phyloP scores from a whole-genome alignment of 2,113 vertebrate genomes.

The Chaetura pelagica region DNA sequence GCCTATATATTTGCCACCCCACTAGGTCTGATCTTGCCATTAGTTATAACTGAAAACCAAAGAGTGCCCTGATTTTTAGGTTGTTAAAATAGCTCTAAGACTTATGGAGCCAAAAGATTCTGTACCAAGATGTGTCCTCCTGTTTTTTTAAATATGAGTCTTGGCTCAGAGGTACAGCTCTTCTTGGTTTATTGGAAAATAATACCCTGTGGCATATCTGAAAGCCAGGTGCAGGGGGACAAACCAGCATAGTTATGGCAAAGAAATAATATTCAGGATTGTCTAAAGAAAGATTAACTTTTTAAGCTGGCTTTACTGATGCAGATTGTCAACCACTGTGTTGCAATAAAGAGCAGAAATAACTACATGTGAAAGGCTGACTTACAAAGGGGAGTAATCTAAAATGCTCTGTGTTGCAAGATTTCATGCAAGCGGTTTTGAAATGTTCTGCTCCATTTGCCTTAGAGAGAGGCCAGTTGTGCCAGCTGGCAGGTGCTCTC shows the following conservation, averaged over 20 bases:
- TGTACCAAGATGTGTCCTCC: background rate
- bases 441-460: slow-evolving; percentile 15
- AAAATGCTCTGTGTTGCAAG: slow-evolving; percentile 34
- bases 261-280: background rate
- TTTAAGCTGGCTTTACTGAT: slow-evolving; percentile 6
- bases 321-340: background rate
- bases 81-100: background rate
- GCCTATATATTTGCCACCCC: background rate
- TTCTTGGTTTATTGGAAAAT: background rate
- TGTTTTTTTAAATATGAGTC: background rate
- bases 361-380: slow-evolving; percentile 6
- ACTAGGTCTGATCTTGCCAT: background rate
- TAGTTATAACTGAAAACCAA: background rate
- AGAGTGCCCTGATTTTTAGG: background rate
- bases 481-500: slow-evolving; percentile 18
- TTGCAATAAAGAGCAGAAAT: slow-evolving; percentile 26
- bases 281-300: slow-evolving; percentile 43
- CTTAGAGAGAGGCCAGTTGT: background rate
- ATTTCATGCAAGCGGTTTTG: slow-evolving; percentile 29
- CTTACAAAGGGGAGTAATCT: background rate
- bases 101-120: background rate
- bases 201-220: background rate
- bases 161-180: background rate
- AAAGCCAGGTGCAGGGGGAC: background rate
- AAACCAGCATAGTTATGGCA: background rate